phyloP scores from a whole-genome alignment of 2,797 vertebrate genomes.

The Monodelphis domestica region DNA sequence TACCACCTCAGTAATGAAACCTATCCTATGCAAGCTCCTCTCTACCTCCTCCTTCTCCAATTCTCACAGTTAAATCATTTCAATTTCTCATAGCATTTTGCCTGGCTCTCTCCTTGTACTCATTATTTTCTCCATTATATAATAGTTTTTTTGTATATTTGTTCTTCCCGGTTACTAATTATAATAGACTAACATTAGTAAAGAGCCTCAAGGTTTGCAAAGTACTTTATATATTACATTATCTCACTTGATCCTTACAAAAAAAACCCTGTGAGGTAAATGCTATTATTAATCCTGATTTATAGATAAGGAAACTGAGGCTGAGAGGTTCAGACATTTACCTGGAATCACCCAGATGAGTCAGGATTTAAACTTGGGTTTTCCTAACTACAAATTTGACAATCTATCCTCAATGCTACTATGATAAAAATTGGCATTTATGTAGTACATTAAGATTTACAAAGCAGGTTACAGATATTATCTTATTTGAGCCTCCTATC shows the following conservation, averaged over 20 bases:
- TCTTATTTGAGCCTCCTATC: background rate
- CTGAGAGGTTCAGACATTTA: background rate
- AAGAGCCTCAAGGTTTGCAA: background rate
- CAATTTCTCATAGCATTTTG: background rate
- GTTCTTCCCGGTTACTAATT: background rate
- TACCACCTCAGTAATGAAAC: no score
- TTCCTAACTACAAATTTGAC: background rate
- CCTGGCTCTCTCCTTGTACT: background rate
- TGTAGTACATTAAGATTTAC: no score
- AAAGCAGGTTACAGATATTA: background rate
- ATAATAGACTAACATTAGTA: background rate
- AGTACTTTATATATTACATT: background rate
- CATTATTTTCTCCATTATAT: background rate
- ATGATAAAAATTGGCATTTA: background rate
- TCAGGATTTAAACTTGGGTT: background rate
- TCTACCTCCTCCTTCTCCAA: background rate
- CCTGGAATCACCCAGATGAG: background rate
- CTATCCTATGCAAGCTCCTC: background rate
- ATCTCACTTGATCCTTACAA: background rate
- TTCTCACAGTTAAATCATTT: background rate
- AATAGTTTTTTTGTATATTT: background rate
- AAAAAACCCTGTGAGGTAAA: background rate
- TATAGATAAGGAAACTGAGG: background rate
- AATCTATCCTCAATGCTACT: background rate
- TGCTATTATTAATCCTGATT: background rate